A percentile compares a stretch with the other conserved stretches of the same genome.
Evolutionary conservation across 1,140 invertebrate genomes (phyloP).

Genomic region (Ips nitidus): DNA sequence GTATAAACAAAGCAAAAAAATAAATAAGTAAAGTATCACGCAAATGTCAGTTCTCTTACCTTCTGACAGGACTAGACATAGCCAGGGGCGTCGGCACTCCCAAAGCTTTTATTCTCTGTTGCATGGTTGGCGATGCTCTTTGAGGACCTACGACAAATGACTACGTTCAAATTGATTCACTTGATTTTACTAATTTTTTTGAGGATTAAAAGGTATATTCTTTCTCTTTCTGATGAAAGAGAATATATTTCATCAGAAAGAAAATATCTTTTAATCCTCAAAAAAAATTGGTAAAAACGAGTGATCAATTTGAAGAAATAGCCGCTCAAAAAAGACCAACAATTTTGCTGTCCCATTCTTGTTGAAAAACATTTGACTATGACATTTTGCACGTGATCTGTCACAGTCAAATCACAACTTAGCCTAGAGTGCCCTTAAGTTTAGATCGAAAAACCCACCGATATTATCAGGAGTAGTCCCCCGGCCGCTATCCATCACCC

Average conservation of each 20-base stretch:
- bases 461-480: slow-evolving; percentile 67
- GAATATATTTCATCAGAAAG: not conserved
- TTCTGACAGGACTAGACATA: slow-evolving; percentile 79
- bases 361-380: too few species aligned
- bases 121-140: slow-evolving; percentile 80
- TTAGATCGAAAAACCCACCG: not conserved
- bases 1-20: slow-evolving; percentile 5
- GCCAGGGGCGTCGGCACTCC: slow-evolving; percentile 86
- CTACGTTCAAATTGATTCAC: too few species aligned
- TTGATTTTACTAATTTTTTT: too few species aligned
- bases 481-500: slow-evolving; percentile 65
- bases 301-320: too few species aligned
- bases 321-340: too few species aligned
- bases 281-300: too few species aligned
- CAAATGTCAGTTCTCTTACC: slow-evolving; percentile 56
- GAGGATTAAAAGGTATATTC: too few species aligned
- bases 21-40: slow-evolving; percentile 4
- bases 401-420: too few species aligned
- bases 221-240: not conserved
- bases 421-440: too few species aligned
- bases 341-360: too few species aligned
- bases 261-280: too few species aligned
- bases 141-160: slow-evolving; percentile 50
- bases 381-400: too few species aligned
- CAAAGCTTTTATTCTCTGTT: slow-evolving; percentile 84